Conservation (phyloP, 2,113 vertebrate genomes). For the Actenoides lindsayi region DNA sequence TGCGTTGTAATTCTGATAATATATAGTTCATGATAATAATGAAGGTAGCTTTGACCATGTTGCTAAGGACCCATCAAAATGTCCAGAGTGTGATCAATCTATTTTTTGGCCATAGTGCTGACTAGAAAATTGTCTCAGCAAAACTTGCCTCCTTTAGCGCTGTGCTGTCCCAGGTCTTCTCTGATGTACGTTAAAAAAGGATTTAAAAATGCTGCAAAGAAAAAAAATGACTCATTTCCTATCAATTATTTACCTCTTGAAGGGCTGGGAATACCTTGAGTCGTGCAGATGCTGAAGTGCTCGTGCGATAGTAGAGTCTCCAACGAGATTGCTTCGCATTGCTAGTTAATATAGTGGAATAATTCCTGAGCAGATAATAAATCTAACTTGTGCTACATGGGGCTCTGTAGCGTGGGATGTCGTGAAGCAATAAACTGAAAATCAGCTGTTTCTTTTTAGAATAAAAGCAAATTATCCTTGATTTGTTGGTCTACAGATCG, state of each 20-base stretch:
- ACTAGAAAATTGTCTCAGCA: neutral
- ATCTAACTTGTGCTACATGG: neutral
- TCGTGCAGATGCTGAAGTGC: neutral
- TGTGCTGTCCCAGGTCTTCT: neutral
- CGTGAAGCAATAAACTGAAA: neutral
- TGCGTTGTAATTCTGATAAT: neutral
- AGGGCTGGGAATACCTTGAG: neutral
- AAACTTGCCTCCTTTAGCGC: neutral
- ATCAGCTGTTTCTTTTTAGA: neutral
- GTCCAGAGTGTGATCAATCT: neutral
- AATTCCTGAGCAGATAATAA: neutral
- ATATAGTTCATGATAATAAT: neutral
- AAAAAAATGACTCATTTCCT: neutral
- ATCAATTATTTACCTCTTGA: conserved; percentile 5
- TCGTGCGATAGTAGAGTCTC: neutral
- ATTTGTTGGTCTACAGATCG: neutral
- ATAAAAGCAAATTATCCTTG: neutral
- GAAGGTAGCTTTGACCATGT: neutral
- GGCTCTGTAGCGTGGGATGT: neutral
- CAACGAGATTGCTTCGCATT: neutral
- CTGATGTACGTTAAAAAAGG: neutral
- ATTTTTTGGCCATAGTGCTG: neutral
- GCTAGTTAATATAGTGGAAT: neutral
- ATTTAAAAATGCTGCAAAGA: neutral
- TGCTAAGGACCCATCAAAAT: neutral